Evolutionary conservation across 1,140 invertebrate species (phyloP).

Genomic region (Micrasema longulum): DNA sequence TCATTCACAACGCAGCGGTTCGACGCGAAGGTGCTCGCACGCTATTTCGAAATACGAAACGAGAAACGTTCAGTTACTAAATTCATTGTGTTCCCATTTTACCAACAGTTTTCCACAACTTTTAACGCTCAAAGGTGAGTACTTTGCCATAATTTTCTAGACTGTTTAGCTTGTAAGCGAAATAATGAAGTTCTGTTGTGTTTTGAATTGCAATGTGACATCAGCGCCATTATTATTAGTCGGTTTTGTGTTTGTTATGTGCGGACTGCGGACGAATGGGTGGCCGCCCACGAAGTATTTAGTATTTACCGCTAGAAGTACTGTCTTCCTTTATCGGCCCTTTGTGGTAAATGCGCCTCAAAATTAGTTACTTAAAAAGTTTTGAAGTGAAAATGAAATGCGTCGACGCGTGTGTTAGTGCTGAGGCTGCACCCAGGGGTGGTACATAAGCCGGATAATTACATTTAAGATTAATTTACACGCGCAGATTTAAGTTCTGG

Average conservation of each 20-base stretch:
- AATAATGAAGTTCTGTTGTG: conserved; percentile 5
- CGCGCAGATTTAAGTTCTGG: too few species aligned
- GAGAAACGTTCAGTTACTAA: conserved; percentile 7
- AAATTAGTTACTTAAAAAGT: conserved; percentile 11
- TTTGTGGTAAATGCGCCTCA: conserved; percentile 6
- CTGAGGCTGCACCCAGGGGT: conserved; percentile 5
- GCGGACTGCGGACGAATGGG: conserved; percentile 16
- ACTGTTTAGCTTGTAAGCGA: neutral
- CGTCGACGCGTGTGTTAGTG: conserved; percentile 11
- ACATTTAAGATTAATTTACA: too few species aligned
- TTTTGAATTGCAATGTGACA: conserved; percentile 23
- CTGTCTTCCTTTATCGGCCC: conserved; percentile 10
- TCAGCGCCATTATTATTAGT: conserved; percentile 26
- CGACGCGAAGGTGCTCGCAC: conserved; percentile 17
- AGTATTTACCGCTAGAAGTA: conserved; percentile 35
- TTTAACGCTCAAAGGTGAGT: conserved; percentile 8
- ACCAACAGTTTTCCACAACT: neutral
- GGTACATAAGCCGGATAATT: too few species aligned
- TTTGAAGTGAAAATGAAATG: conserved; percentile 30
- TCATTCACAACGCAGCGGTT: conserved; percentile 5
- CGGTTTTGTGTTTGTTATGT: conserved; percentile 21
- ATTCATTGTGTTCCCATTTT: conserved; percentile 15
- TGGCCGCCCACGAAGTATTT: conserved; percentile 25
- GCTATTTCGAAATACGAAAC: conserved; percentile 20
- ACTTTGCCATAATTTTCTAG: neutral